Percentiles rank a stretch among this genome's conserved stretches.
Conservation (phyloP, 2,113 vertebrate genomes). For the Grammomys surdaster region DNA sequence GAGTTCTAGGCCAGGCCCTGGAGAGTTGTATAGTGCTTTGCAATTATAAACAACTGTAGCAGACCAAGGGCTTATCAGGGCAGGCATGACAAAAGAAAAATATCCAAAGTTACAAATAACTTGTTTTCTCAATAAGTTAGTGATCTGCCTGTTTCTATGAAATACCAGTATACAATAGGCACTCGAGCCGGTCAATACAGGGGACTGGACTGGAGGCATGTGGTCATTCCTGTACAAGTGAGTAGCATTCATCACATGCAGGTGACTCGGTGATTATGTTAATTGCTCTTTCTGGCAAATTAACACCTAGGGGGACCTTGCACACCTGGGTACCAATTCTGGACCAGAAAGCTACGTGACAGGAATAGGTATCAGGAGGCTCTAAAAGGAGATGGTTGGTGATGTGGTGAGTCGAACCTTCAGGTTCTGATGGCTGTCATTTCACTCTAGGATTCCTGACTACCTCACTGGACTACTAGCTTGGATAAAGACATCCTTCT, state of each 20-base stretch:
- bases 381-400: background rate
- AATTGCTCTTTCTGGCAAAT: background rate
- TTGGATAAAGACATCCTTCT: background rate
- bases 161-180: background rate
- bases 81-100: background rate
- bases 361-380: background rate
- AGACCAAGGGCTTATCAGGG: background rate
- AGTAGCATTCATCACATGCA: background rate
- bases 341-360: background rate
- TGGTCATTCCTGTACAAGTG: background rate
- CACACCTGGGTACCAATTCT: background rate
- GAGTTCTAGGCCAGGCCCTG: background rate
- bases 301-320: background rate
- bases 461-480: background rate
- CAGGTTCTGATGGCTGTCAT: background rate
- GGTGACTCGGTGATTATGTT: background rate
- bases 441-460: background rate
- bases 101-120: background rate
- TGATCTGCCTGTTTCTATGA: background rate
- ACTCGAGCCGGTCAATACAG: background rate
- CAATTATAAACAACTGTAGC: background rate
- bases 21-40: background rate
- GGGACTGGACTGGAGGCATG: background rate
- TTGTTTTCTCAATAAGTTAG: background rate
- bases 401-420: background rate